Percentiles rank a stretch among this genome's conserved stretches.
These are phyloP conservation scores for Rallus limicola DNA, from an alignment of 2,113 vertebrate species.

Conservation along the genomic window DNA sequence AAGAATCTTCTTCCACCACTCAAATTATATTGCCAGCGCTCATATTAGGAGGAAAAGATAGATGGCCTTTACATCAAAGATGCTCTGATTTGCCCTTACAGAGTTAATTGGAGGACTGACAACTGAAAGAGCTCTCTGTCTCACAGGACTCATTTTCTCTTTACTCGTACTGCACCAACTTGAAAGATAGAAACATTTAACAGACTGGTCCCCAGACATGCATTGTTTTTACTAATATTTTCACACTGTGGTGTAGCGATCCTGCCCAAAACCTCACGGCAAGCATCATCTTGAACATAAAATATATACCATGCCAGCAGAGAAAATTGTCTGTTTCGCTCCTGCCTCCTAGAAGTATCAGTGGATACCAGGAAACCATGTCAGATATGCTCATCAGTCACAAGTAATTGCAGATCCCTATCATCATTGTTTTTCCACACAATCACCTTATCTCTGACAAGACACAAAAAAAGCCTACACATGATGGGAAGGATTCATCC, in stretches of 20 bases:
- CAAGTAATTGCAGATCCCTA: slow-evolving; percentile 50
- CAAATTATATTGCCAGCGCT: not conserved
- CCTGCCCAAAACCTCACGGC: not conserved
- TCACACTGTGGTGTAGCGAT: not conserved
- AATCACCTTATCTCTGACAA: slow-evolving; percentile 48
- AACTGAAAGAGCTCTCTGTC: not conserved
- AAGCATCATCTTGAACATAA: not conserved
- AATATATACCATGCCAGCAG: not conserved
- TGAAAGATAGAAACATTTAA: slow-evolving; percentile 5
- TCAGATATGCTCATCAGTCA: slow-evolving; percentile 47
- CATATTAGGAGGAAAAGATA: not conserved
- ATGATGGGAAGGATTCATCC: not conserved
- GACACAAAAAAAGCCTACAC: not conserved
- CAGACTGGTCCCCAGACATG: not conserved
- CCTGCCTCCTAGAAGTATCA: not conserved
- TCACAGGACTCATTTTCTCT: not conserved
- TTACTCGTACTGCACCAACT: not conserved
- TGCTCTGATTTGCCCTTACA: not conserved
- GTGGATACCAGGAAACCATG: slow-evolving; percentile 14
- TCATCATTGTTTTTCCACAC: slow-evolving; percentile 41
- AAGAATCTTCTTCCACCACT: not conserved
- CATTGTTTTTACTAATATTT: slow-evolving; percentile 39
- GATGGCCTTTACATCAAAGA: not conserved
- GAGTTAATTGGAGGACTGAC: slow-evolving; percentile 8
- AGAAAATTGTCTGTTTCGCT: slow-evolving; percentile 12